A percentile compares a stretch with the other conserved stretches of the same genome.
Conservation (phyloP, 2,888 invertebrate species). For the Andrena flavipes region DNA sequence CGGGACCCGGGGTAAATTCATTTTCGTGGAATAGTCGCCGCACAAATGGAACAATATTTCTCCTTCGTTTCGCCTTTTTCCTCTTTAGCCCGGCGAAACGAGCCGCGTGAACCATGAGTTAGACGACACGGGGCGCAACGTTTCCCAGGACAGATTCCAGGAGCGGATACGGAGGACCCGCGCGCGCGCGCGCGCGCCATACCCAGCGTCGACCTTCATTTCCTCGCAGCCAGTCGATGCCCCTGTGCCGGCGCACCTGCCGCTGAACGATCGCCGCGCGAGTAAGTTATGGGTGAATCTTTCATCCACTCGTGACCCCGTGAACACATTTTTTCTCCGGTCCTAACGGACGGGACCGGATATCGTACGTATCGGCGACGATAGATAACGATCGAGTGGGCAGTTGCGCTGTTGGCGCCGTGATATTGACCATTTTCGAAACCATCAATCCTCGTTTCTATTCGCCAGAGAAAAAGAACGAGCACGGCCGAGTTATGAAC, state of each 20-base stretch:
- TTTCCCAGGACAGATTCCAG: slow-evolving; percentile 17
- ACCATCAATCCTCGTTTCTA: slow-evolving; percentile 27
- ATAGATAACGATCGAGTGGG: slow-evolving; percentile 16
- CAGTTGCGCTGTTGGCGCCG: slow-evolving; percentile 15
- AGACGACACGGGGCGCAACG: slow-evolving; percentile 64
- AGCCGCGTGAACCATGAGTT: slow-evolving; percentile 71
- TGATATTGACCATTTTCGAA: not conserved
- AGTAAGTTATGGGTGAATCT: slow-evolving; percentile 42
- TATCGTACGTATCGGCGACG: not conserved
- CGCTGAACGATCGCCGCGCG: slow-evolving; percentile 34
- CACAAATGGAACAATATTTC: slow-evolving; percentile 64
- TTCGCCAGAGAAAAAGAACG: not conserved
- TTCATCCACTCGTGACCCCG: slow-evolving; percentile 8
- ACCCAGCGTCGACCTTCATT: slow-evolving; percentile 11
- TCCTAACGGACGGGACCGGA: not conserved
- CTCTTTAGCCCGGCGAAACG: slow-evolving; percentile 55
- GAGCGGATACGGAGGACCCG: slow-evolving; percentile 1
- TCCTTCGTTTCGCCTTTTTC: slow-evolving; percentile 41
- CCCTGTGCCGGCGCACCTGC: slow-evolving; percentile 39
- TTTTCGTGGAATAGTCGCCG: slow-evolving; percentile 72
- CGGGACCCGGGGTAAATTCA: slow-evolving; percentile 72
- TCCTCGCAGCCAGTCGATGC: slow-evolving; percentile 28
- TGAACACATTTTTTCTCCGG: slow-evolving; percentile 12
- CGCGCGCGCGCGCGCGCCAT: not conserved
- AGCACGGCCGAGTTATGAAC: not conserved